These are phyloP conservation scores for Melanchra persicariae DNA, from an alignment of 2,888 invertebrate species.

Conservation along the genomic window DNA sequence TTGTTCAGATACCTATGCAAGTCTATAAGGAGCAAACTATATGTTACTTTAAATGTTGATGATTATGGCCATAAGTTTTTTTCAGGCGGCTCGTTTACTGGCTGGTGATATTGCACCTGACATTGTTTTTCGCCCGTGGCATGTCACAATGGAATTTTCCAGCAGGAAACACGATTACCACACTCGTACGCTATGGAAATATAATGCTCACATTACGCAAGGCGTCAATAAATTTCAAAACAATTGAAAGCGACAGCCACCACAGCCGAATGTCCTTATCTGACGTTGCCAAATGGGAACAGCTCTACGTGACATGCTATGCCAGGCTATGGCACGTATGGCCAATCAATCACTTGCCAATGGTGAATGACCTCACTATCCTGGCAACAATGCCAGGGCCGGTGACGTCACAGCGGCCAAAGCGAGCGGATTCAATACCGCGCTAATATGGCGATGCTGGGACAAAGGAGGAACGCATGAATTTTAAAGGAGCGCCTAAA, in stretches of 20 bases:
- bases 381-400: constrained; percentile 72
- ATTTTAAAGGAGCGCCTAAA: constrained; percentile 64
- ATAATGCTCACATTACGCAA: constrained; percentile 58
- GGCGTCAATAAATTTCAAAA: constrained; percentile 66
- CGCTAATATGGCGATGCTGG: constrained; percentile 65
- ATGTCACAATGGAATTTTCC: constrained; percentile 28
- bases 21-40: background rate
- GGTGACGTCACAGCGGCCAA: constrained; percentile 73
- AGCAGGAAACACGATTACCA: constrained; percentile 51
- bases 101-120: background rate
- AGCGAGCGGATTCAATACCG: constrained; percentile 65
- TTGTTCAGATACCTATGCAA: background rate
- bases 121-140: constrained; percentile 10
- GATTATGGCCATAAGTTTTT: no score
- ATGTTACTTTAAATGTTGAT: background rate
- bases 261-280: constrained; percentile 68
- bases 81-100: background rate
- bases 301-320: constrained; percentile 59
- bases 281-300: constrained; percentile 68
- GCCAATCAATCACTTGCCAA: constrained; percentile 78
- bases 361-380: constrained; percentile 82
- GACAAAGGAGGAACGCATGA: constrained; percentile 61
- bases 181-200: constrained; percentile 58
- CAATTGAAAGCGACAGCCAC: constrained; percentile 67
- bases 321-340: constrained; percentile 73